A percentile compares a stretch with the other conserved stretches of the same genome.
These are phyloP conservation scores for Clepsis dumicolana DNA, from an alignment of 2,888 invertebrate species.

Conservation along the genomic window DNA sequence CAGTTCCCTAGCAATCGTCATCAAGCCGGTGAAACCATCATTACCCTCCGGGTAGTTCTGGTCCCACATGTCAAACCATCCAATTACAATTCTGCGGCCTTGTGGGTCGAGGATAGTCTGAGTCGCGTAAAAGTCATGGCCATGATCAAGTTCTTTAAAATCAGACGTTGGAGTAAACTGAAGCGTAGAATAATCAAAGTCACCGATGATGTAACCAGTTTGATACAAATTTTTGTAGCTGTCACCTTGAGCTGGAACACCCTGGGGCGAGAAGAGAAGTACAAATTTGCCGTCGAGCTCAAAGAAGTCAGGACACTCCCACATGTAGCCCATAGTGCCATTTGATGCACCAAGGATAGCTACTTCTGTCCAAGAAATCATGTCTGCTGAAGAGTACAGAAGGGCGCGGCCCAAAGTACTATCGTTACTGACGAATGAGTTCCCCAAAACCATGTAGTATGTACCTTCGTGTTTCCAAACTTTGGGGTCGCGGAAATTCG, in stretches of 20 bases:
- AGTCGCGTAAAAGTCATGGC: constrained; percentile 80
- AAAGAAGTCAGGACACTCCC: constrained; percentile 84
- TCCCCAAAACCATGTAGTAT: constrained; percentile 79
- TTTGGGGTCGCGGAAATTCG: constrained; percentile 81
- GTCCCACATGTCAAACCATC: constrained; percentile 81
- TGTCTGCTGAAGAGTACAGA: constrained; percentile 69
- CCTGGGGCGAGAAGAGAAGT: constrained; percentile 78
- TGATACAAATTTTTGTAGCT: constrained; percentile 70
- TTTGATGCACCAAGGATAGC: constrained; percentile 65
- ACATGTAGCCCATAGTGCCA: constrained; percentile 74
- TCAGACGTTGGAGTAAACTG: constrained; percentile 59
- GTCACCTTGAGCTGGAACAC: constrained; percentile 66
- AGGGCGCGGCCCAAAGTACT: constrained; percentile 64
- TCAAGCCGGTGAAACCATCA: constrained; percentile 74
- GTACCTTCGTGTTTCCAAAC: constrained; percentile 70
- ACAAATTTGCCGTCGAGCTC: constrained; percentile 67
- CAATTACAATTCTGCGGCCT: constrained; percentile 66
- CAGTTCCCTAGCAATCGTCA: constrained; percentile 71
- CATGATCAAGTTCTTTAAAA: constrained; percentile 69
- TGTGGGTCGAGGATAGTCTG: constrained; percentile 64
- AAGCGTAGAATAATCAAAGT: constrained; percentile 65
- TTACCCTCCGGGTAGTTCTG: constrained; percentile 66
- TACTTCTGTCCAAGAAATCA: constrained; percentile 62
- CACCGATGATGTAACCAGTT: constrained; percentile 77
- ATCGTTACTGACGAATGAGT: constrained; percentile 60